Base-by-base conservation (phyloP, 1,140 invertebrate species). In the Heliothis subflexa region DNA sequence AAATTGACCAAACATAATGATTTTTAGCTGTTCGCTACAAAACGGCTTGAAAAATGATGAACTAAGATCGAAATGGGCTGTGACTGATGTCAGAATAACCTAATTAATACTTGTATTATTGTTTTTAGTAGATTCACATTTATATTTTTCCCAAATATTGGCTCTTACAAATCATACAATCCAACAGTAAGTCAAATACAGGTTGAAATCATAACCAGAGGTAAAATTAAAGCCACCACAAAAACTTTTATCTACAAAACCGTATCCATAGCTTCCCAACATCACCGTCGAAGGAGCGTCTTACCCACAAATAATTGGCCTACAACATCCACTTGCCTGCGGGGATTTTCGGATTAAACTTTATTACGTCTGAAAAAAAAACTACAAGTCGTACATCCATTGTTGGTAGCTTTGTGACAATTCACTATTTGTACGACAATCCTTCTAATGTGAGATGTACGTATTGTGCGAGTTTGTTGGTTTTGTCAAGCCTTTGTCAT, bases 271-370 rank as follows among this genome's bases (percentile, higher is more conserved):
- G 25, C 16, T 68, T 18, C 18, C 14, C 14, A 75, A 66, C 52
- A 12, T 33, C 25, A 13, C n/a, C 18, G 50, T 68, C 11, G 50
- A 45, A 80, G 81, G 73, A 74, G 72, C 79, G 68, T 85, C 79
- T 80, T 85, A 78, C 85, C 85, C 83, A 78, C 83, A 86, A 89
- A 87, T 89, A 90, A 91, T 89, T 88, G 86, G 85, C 84, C 82
- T 61, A 72, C 83, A 81, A 85, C 85, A 81, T 82, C 81, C 79
- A 81, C 82, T 89, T 83, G 88, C 88, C 85, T 59, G 66, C 72
- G 81, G 88, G 86, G 88, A 89, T 91, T 90, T 92, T 88, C 79
- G 86, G 88, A 92, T 92, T 90, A 91, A 88, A 86, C 81, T 92
- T 84, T 79, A 89, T 88, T 86, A 85, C 84, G 71, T 84, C 85